These are phyloP conservation scores for Leucoraja erinaceus DNA, from an alignment of 2,113 vertebrate genomes.

Conservation along the genomic window DNA sequence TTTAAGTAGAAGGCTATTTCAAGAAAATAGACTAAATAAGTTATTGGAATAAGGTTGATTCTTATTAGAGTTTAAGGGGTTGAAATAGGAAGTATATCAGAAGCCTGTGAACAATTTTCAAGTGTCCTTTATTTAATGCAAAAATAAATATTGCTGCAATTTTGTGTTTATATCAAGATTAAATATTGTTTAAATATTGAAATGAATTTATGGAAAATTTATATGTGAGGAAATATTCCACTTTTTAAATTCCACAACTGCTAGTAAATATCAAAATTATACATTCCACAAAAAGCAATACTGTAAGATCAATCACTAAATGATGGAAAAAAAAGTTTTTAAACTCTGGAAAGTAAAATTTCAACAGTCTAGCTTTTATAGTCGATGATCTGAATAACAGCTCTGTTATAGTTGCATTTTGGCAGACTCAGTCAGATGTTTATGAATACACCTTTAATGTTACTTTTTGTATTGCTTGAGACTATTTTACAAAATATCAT, in stretches of 20 bases:
- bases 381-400: neutral
- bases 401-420: neutral
- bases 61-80: neutral
- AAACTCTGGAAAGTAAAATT: neutral
- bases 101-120: neutral
- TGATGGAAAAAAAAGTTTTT: neutral
- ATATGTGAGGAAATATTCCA: neutral
- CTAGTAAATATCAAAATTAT: neutral
- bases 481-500: neutral
- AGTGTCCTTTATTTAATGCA: neutral
- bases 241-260: neutral
- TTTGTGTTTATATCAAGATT: conserved; percentile 8
- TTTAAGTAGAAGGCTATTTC: neutral
- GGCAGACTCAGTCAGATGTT: neutral
- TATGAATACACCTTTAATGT: neutral
- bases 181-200: conserved; percentile 25
- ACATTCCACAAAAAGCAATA: neutral
- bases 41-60: conserved; percentile 29
- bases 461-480: neutral
- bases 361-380: neutral
- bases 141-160: conserved; percentile 1
- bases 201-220: neutral
- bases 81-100: neutral
- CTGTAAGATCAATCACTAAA: neutral
- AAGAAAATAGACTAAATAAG: neutral